phyloP scores from a whole-genome alignment of 2,888 invertebrate genomes.

The Trimorus sp. region DNA sequence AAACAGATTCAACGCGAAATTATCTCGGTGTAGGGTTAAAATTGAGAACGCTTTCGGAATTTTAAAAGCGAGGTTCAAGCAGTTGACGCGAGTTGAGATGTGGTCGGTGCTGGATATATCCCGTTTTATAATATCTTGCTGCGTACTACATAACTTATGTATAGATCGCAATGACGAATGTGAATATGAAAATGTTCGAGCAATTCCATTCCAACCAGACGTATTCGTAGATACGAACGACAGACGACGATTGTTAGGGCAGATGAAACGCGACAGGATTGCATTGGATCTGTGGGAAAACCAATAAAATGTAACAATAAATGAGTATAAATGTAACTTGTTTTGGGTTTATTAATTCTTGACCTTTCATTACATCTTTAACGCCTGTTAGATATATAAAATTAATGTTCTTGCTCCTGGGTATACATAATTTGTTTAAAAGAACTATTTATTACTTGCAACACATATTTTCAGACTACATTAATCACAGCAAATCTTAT shows the following conservation, averaged over 20 bases:
- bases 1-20: not conserved
- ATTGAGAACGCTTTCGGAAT: conserved; percentile 18
- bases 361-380: not conserved
- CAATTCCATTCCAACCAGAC: not conserved
- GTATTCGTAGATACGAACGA: not conserved
- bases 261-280: not conserved
- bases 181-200: not conserved
- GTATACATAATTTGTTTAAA: not conserved
- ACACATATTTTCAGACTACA: too few species aligned
- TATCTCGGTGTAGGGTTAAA: not conserved
- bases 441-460: too few species aligned
- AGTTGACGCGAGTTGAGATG: conserved; percentile 2
- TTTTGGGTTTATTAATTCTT: not conserved
- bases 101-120: not conserved
- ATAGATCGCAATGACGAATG: not conserved
- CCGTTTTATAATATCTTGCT: conserved; percentile 4
- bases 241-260: not conserved
- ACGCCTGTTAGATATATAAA: too few species aligned
- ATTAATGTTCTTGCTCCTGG: too few species aligned
- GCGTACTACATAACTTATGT: conserved; percentile 15
- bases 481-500: too few species aligned
- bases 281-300: not conserved
- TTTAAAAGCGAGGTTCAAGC: conserved; percentile 6
- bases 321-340: not conserved
- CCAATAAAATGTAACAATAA: not conserved